Evolutionary conservation across 2,113 vertebrate genomes (phyloP).

Genomic region (Leucosticte australis): DNA sequence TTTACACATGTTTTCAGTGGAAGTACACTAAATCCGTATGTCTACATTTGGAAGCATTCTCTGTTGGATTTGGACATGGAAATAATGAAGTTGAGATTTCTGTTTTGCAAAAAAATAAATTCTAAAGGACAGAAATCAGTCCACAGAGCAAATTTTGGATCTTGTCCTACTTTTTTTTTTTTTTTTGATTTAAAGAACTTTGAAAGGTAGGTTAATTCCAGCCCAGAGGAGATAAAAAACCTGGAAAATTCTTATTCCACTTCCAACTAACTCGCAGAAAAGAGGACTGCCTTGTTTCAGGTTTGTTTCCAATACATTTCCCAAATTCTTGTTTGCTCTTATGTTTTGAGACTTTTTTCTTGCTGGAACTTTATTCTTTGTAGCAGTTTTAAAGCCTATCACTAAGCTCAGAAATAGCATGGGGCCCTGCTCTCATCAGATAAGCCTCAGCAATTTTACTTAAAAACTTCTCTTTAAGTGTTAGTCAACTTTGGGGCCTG

Average conservation of each 20-base stretch:
- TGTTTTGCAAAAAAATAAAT: neutral
- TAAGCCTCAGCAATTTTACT: neutral
- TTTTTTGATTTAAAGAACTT: neutral
- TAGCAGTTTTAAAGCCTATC: neutral
- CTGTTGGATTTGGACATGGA: slow-evolving; percentile 46
- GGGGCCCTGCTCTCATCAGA: neutral
- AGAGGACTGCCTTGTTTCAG: neutral
- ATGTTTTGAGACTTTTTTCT: neutral
- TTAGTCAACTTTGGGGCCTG: neutral
- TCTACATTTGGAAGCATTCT: slow-evolving; percentile 38
- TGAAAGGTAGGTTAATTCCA: neutral
- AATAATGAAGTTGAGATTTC: slow-evolving; percentile 29
- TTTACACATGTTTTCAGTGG: slow-evolving; percentile 48
- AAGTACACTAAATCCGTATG: slow-evolving; percentile 46
- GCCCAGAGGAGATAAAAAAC: neutral
- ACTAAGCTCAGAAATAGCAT: neutral
- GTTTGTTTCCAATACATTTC: neutral
- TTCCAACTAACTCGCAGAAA: neutral
- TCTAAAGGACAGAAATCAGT: neutral
- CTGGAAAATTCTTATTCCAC: neutral
- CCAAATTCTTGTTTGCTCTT: neutral
- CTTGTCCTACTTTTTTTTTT: neutral
- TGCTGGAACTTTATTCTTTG: neutral
- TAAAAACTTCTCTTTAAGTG: neutral
- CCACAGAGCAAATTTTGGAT: neutral